Conservation (phyloP, 2,113 vertebrate species). For the Glaucidium brasilianum region DNA sequence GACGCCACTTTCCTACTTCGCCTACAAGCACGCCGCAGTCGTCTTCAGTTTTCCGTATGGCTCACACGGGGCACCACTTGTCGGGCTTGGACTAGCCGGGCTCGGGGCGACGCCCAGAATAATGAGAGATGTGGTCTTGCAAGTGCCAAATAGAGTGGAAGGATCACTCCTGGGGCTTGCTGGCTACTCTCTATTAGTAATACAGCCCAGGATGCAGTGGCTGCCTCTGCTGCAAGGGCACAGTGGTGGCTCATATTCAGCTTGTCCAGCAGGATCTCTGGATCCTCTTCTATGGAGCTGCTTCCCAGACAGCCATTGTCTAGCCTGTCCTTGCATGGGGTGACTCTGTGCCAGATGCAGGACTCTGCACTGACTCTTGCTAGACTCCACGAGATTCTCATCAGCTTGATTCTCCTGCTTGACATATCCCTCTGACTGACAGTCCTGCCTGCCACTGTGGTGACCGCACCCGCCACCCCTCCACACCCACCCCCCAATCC, state of each 20-base stretch:
- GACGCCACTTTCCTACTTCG: too few relatives aligned
- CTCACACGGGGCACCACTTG: too few relatives aligned
- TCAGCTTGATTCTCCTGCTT: neutral
- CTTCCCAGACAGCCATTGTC: neutral
- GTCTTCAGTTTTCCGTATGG: too few relatives aligned
- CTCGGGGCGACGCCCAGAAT: too few relatives aligned
- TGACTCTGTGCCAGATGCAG: neutral
- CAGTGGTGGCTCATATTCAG: neutral
- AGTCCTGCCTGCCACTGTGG: too few relatives aligned
- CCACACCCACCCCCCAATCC: neutral
- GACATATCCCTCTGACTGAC: neutral
- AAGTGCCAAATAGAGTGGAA: neutral
- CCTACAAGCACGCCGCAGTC: too few relatives aligned
- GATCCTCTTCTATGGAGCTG: neutral
- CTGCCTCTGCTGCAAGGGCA: neutral
- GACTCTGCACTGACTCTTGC: neutral
- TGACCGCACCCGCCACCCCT: neutral
- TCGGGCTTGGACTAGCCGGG: too few relatives aligned
- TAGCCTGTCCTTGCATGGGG: neutral
- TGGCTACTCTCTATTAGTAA: neutral
- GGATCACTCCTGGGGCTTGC: neutral
- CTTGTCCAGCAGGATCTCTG: neutral
- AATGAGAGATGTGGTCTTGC: neutral
- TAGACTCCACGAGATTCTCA: fast-evolving
- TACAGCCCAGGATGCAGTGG: neutral